Evolutionary conservation across 2,113 vertebrate genomes (phyloP).

Genomic region (Oreochromis spilurus): DNA sequence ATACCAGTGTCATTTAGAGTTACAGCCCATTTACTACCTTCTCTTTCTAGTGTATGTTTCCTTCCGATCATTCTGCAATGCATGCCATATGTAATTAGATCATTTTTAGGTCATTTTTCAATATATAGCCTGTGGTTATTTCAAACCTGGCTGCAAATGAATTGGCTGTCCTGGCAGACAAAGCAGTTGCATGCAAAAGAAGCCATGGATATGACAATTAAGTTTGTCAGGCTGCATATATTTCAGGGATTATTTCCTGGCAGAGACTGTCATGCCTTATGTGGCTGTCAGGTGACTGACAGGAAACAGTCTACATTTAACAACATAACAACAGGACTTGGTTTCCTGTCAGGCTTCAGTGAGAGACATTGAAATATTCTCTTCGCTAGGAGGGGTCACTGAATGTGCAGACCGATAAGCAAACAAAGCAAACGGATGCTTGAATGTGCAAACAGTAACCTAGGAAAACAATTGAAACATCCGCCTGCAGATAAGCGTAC

Average conservation of each 20-base stretch:
- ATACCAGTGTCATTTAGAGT: conserved; percentile 32
- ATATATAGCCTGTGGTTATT: not conserved
- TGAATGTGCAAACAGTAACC: not conserved
- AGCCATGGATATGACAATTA: conserved; percentile 12
- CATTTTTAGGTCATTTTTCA: conserved; percentile 3
- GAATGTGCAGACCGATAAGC: not conserved
- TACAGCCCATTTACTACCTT: conserved; percentile 26
- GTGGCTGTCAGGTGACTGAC: conserved; percentile 22
- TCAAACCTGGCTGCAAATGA: conserved; percentile 8
- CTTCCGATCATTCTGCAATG: not conserved
- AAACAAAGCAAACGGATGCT: not conserved
- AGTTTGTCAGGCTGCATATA: conserved; percentile 18
- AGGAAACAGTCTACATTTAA: conserved; percentile 13
- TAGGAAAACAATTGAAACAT: not conserved
- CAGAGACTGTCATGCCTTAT: not conserved
- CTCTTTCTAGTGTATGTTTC: not conserved
- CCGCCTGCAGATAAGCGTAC: not conserved
- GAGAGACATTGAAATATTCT: not conserved
- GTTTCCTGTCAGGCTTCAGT: conserved; percentile 3
- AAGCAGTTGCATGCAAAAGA: not conserved
- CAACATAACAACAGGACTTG: conserved; percentile 1
- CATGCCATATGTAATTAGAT: conserved; percentile 26
- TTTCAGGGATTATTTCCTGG: conserved; percentile 21
- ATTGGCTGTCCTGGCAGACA: conserved; percentile 6
- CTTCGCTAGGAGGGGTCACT: not conserved